Evolutionary conservation across 2,888 invertebrate species (phyloP), one percentile per base, ranked within the genome.

Genomic region (Pseudeuparius sepicola): DNA sequence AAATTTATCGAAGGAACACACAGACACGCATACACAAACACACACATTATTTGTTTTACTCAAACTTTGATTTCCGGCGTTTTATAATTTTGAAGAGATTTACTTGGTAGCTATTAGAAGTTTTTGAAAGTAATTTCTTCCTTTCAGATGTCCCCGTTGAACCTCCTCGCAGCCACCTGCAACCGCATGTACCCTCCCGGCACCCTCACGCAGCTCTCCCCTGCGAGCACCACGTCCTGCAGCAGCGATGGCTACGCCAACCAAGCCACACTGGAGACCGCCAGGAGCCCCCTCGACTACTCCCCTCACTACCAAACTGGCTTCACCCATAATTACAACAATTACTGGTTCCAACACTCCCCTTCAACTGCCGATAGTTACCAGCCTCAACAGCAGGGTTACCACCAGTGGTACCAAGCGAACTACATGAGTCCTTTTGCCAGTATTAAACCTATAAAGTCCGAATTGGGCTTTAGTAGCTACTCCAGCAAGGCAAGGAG

Each of bases 401-500:
- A 64, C 66, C 24, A 61, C 64, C 42, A 53, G 4, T 68, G 69
- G 55, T 60, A 67, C 4, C 69, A 66, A 53, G 61, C 65, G 10
- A 48, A 37, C 17, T 62, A 70, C 15, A 63, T 69, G 48, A 49
- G 50, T 14, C 49, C 51, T 4, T 56, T 57, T 31, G 47, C 55
- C 10, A 45, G 47, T 35, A 53, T 56, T 43, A 44, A 44, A 25
- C 66, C 68, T 55, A 64, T 69, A 2, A 64, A 67, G 17, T 60
- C 32, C 3, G 62, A 67, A 24, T 52, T 64, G 4, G 26, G 45
- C 30, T 57, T 51, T 40, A 44, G 56, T 2, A 48, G 49, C 13
- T 57, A 53, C 36, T 52, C 57, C 39, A 52, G 55, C 40, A 66
- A 77, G 20, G 78, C 78, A 43, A 68, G 82, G 1, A 71, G 82